These are phyloP conservation scores for Macaria liturata DNA, from an alignment of 2,888 invertebrate genomes.

Conservation along the genomic window DNA sequence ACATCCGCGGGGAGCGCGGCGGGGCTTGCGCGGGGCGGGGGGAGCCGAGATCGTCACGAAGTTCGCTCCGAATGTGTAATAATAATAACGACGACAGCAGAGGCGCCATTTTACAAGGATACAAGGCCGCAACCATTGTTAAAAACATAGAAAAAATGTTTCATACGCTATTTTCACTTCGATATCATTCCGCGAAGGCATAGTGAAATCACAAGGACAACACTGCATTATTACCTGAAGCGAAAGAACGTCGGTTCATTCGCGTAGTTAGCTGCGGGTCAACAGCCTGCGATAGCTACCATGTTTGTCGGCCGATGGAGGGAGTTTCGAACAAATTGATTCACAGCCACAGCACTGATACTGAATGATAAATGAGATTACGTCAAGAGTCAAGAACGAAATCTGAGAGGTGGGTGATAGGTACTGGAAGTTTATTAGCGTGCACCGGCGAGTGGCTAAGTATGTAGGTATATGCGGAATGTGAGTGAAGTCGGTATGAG, in stretches of 20 bases:
- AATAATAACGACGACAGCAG: conserved; percentile 73
- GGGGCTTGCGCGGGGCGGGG: conserved; percentile 34
- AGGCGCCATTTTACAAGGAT: conserved; percentile 83
- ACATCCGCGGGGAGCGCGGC: conserved; percentile 74
- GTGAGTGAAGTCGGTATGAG: conserved; percentile 62
- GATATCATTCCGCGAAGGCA: conserved; percentile 33
- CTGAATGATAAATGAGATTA: conserved; percentile 25
- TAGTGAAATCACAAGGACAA: conserved; percentile 33
- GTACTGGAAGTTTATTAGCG: conserved; percentile 14
- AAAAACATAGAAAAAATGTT: conserved; percentile 54
- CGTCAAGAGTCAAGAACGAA: conserved; percentile 15
- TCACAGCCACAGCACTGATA: conserved; percentile 24
- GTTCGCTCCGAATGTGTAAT: conserved; percentile 81
- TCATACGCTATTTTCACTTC: conserved; percentile 36
- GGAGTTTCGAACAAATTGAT: conserved; percentile 53
- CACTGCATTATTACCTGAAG: conserved; percentile 40
- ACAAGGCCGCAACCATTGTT: conserved; percentile 76
- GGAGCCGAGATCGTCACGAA: conserved; percentile 80
- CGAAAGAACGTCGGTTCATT: conserved; percentile 53
- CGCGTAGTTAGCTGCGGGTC: conserved; percentile 65
- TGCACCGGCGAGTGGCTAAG: too few species aligned
- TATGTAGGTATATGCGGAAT: background rate
- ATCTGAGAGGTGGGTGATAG: conserved; percentile 16
- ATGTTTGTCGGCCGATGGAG: conserved; percentile 63
- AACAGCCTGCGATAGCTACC: conserved; percentile 75